Evolutionary conservation across 2,888 invertebrate genomes (phyloP), one percentile per base, ranked within the genome.

Genomic region (Erynnis tages): DNA sequence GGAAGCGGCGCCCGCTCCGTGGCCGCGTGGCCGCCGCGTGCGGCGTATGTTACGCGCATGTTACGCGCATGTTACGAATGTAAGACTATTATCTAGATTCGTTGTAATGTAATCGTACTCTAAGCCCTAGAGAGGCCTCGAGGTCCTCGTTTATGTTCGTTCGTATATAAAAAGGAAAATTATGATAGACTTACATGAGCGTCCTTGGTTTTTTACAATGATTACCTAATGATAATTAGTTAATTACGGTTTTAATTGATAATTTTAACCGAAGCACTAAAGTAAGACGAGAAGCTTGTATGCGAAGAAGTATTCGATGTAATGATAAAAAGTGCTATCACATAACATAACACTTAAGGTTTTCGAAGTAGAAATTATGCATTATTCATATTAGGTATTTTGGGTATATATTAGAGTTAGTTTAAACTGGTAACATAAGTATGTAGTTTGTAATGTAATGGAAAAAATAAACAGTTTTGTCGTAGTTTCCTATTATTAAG

Each of bases 231-330:
- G 86, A 89, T 90, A 90, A 90, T 90, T 90, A 90, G 90, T 90
- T 90, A 90, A 90, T 90, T 90, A 90, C 90, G 90, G 90, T 90
- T 89, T 76, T 82, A 90, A 90, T 84, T 81, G 87, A 82, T 90
- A 87, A 86, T 85, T 83, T 80, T 86, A 88, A 87, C 77, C 72
- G 79, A 79, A 84, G 70, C 83, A 84, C 81, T 85, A 82, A 84
- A 67, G 63, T 86, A 85, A 86, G 85, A 82, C 78, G 78, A 81
- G 73, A 86, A 79, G 83, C 85, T 86, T 87, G 84, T 86, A 86
- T 72, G 86, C 82, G 82, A 74, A 70, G 74, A 61, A 77, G 70
- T 79, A 76, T 79, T 86, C 78, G 77, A 86, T 87, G 85, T 90
- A 82, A 83, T 76, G 73, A 72, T 69, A 71, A 67, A 70, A 79